Evolutionary conservation across 2,797 vertebrate genomes (phyloP), one percentile per base, ranked within the genome.

Genomic region (Tragopan temminckii): DNA sequence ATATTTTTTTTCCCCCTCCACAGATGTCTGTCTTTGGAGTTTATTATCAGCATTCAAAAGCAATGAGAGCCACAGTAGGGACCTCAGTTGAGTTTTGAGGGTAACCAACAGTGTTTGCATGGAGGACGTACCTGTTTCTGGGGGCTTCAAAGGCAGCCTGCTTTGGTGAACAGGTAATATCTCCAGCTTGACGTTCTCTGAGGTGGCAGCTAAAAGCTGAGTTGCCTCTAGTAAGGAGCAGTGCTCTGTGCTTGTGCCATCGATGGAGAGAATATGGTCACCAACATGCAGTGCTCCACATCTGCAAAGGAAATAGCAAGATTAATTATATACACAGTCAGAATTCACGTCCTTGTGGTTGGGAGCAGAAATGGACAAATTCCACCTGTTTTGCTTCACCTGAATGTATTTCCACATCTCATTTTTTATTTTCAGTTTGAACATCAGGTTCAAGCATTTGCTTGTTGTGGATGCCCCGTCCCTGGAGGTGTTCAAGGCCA

Each of bases 181-280:
- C 97, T 99, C 99, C 87, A 99, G 90, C 71, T 98, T 98, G 89
- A 99, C 99, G 45, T 98, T 98, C 78, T 99, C 99, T 0, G 98
- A 98, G 50, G 98, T 99, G 94, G 98, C 98, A 70, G 98, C 98
- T 88, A 99, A 94, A 19, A 99, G 98, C 96, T 99, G 99, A 18
- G 98, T 99, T 31, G 99, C 99, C 94, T 99, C 99, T 81, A 99
- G 97, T 19, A 99, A 96, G 0, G 98, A 98, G 88, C 99, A 99
- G 97, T 99, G 99, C 31, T 99, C 99, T 5, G 99, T 99, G 63
- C 98, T 99, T 3, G 99, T 99, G 48, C 99, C 99, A 25, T 99
- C 99, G 8, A 99, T 99, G 91, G 98, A 98, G 77, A 99, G 98
- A 95, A 99, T 99, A 95, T 99, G 99, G 96, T 99, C 99, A 0